phyloP scores from a whole-genome alignment of 2,797 vertebrate genomes.

The Zalophus californianus region DNA sequence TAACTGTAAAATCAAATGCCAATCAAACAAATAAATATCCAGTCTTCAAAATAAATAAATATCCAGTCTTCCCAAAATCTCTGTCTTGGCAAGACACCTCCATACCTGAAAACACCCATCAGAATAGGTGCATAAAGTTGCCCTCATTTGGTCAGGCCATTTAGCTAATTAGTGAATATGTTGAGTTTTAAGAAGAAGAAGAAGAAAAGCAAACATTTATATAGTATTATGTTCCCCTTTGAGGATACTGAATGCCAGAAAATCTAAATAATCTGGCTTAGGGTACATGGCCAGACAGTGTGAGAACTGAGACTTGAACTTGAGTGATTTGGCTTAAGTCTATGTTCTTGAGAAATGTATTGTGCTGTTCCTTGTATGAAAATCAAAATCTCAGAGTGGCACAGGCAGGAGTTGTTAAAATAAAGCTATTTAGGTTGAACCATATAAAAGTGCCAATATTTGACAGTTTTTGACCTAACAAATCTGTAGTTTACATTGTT shows the following conservation, averaged over 20 bases:
- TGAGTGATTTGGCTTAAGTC: not conserved
- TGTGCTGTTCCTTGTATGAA: not conserved
- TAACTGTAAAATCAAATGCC: constrained; percentile 20
- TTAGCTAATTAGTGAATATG: constrained; percentile 12
- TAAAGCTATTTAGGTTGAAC: not conserved
- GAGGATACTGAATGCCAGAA: not conserved
- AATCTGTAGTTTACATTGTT: not conserved
- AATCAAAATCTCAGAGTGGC: not conserved
- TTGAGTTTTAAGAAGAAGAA: constrained; percentile 34
- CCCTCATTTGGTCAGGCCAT: not conserved
- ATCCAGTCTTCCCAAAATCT: not conserved
- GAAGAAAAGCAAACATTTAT: not conserved
- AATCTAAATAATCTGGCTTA: not conserved
- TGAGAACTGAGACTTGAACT: not conserved
- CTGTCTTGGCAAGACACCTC: not conserved
- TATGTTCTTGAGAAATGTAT: not conserved
- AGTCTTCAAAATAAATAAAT: not conserved
- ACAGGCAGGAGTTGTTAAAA: not conserved
- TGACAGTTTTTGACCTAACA: not conserved
- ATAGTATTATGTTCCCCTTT: not conserved
- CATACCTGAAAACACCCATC: not conserved
- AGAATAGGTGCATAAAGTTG: not conserved
- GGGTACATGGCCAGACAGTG: not conserved
- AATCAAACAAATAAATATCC: not conserved
- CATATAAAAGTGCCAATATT: not conserved